Conservation (phyloP, 1,140 invertebrate species). For the Drosophila nannoptera region DNA sequence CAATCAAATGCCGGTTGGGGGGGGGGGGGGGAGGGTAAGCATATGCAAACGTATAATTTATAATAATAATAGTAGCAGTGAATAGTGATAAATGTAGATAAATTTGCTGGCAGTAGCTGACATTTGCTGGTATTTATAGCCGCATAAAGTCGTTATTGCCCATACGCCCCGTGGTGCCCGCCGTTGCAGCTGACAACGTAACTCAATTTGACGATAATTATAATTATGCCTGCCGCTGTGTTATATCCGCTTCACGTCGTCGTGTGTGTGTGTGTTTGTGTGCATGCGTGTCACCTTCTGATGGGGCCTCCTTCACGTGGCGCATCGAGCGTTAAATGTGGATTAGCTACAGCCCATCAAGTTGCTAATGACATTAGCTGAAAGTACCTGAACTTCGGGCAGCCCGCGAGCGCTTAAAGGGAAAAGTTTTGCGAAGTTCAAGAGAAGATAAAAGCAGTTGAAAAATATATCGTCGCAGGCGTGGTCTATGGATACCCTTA, state of each 20-base stretch:
- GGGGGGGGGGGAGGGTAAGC: too few relatives aligned
- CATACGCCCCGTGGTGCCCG: constrained; percentile 37
- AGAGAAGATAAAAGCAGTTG: too few relatives aligned
- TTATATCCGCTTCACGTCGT: constrained; percentile 22
- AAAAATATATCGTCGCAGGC: too few relatives aligned
- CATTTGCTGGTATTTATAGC: constrained; percentile 23
- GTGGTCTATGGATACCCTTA: too few relatives aligned
- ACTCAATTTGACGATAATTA: constrained; percentile 68
- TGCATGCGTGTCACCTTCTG: constrained; percentile 15
- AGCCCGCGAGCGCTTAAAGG: too few relatives aligned
- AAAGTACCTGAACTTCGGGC: background rate
- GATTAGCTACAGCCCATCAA: constrained; percentile 31
- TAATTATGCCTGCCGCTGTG: constrained; percentile 62
- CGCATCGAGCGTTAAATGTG: constrained; percentile 38
- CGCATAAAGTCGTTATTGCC: constrained; percentile 38
- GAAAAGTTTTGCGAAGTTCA: too few relatives aligned
- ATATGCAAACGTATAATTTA: too few relatives aligned
- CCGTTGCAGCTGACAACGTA: constrained; percentile 50
- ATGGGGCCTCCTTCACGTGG: constrained; percentile 26
- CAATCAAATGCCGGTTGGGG: too few relatives aligned
- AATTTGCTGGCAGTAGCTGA: constrained; percentile 14
- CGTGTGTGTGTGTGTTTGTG: constrained; percentile 12
- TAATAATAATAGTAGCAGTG: constrained; percentile 9
- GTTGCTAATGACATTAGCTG: constrained; percentile 24
- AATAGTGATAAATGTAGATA: constrained; percentile 9